These are phyloP conservation scores for Anoura caudifer DNA, from an alignment of 2,113 vertebrate genomes.

Conservation along the genomic window DNA sequence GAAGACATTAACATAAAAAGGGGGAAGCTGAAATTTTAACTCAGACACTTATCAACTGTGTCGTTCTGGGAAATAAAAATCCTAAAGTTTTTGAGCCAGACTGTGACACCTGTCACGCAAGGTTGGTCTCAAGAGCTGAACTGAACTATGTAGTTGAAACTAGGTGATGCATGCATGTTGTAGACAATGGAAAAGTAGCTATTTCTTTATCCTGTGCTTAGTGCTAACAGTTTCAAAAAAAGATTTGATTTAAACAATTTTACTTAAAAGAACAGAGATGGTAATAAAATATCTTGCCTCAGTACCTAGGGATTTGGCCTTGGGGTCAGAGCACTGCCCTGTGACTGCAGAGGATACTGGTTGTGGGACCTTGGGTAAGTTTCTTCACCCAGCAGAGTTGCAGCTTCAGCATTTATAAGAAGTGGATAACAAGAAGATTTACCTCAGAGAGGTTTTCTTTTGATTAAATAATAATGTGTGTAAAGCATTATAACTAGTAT, in stretches of 20 bases:
- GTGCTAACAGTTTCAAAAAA: not conserved
- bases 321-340: not conserved
- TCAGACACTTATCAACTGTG: not conserved
- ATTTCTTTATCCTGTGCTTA: not conserved
- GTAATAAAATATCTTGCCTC: not conserved
- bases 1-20: not conserved
- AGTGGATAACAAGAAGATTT: not conserved
- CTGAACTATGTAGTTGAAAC: not conserved
- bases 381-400: not conserved
- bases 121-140: not conserved
- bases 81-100: not conserved
- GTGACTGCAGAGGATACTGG: not conserved
- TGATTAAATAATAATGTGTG: not conserved
- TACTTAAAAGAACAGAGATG: not conserved
- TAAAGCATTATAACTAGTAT: not conserved
- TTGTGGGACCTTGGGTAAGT: not conserved
- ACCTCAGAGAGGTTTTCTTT: not conserved
- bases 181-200: not conserved
- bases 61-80: not conserved
- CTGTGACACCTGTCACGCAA: not conserved
- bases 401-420: not conserved
- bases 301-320: not conserved
- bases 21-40: not conserved
- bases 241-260: not conserved
- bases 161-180: not conserved